These are phyloP conservation scores for Threskiornis aethiopicus DNA, from an alignment of 2,797 vertebrate species.

Conservation along the genomic window DNA sequence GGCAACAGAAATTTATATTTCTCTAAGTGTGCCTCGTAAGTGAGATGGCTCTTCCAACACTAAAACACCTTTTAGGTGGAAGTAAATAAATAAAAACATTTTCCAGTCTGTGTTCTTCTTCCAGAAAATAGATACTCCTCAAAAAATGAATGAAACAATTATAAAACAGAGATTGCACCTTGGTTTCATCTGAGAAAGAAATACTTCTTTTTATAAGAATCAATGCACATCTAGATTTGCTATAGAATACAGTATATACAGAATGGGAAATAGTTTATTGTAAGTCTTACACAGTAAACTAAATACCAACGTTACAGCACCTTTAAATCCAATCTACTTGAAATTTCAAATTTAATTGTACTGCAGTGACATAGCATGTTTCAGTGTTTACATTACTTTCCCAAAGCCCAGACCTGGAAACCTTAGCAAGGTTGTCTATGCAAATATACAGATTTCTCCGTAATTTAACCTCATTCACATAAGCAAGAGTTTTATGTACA, in stretches of 20 bases:
- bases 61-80: background rate
- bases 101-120: background rate
- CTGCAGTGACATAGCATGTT: background rate
- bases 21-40: background rate
- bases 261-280: background rate
- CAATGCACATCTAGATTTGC: background rate
- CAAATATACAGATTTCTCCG: background rate
- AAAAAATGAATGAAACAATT: background rate
- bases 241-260: background rate
- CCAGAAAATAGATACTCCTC: background rate
- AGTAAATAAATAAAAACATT: background rate
- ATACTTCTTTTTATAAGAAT: background rate
- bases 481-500: background rate
- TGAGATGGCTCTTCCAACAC: background rate
- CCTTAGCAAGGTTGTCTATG: background rate
- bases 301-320: background rate
- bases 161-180: background rate
- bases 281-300: background rate
- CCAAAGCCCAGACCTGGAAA: background rate
- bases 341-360: background rate
- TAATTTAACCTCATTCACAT: background rate
- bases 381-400: background rate
- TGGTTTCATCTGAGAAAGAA: background rate
- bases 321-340: background rate
- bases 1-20: constrained; percentile 25